Conservation (phyloP, 2,888 invertebrate genomes). For the Platycheirus rosarum region DNA sequence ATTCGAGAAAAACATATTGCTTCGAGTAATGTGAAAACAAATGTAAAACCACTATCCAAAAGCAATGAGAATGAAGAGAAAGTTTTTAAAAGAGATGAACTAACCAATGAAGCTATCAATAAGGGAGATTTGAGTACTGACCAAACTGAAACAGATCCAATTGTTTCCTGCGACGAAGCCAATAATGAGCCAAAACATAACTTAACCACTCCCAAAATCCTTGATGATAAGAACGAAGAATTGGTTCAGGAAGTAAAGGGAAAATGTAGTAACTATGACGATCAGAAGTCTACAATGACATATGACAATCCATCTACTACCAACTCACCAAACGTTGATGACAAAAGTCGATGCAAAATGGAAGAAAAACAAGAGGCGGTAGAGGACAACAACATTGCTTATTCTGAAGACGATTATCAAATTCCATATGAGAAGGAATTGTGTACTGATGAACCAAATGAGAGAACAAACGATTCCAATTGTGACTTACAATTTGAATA, state of each 20-base stretch:
- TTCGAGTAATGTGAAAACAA: constrained; percentile 35
- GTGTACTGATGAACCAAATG: constrained; percentile 29
- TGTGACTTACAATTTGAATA: constrained; percentile 39
- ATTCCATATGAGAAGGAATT: constrained; percentile 38
- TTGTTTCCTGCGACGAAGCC: neutral
- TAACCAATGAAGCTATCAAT: too few relatives aligned
- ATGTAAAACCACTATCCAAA: neutral
- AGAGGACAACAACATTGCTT: neutral
- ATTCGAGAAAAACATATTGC: constrained; percentile 31
- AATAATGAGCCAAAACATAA: neutral
- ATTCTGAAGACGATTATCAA: constrained; percentile 24
- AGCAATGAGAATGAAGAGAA: neutral
- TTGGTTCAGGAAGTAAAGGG: neutral
- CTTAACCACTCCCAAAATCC: neutral
- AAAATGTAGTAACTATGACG: neutral
- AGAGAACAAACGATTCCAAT: constrained; percentile 12
- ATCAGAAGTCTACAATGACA: neutral
- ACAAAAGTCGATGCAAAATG: neutral
- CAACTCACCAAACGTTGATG: neutral
- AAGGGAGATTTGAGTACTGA: neutral
- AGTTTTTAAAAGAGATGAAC: too few relatives aligned
- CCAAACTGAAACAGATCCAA: neutral
- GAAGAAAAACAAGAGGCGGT: neutral
- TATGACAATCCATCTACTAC: neutral
- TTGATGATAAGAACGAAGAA: neutral